Base-by-base conservation (phyloP, 2,888 invertebrate species). In the Lordiphosa fenestrarum region DNA sequence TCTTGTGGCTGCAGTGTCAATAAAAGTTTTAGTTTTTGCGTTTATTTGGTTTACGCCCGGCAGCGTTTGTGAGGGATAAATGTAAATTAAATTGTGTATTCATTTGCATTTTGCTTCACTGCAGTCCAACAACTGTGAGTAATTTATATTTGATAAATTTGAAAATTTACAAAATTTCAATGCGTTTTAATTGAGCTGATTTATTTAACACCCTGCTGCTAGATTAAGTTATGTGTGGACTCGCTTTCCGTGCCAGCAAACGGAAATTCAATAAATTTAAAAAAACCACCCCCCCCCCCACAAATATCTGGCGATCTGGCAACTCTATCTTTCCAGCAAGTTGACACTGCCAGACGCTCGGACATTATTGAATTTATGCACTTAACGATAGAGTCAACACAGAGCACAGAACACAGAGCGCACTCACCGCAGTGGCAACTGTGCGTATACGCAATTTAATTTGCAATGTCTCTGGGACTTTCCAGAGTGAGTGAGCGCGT, bases 381-480 rank as follows among this genome's bases (percentile, higher is more conserved):
- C 82, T 74, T 66, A 77, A 70, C 73, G 74, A 72, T 77, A 81
- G 67, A 70, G 78, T 61, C 68, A 68, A 52, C 70, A 68, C 47
- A 44, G 50, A 47, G 53, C 33, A 51, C 30, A 30, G 30, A 30
- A 30, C 30, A 30, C 30, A 30, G 30, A 30, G 25, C 51, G 33
- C 39, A 15, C 23, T 33, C 4, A 69, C 71, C 68, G 59, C 72
- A 63, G 44, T 36, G 63, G 59, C 72, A 67, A 70, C 78, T 40
- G 60, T 61, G 72, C 82, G 76, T 74, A 72, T 81, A 74, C 82
- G 75, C 72, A 77, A 77, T 81, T 81, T 70, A 68, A 77, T 77
- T 72, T 66, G 51, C 56, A 61, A 54, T 70, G 65, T 51, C 60
- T 69, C 51, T 65, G 36, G 13, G 2, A 9, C 12, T 13, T 13